A percentile compares a stretch with the other conserved stretches of the same genome.
Evolutionary conservation across 2,797 vertebrate species (phyloP).

Genomic region (Lates japonicus): DNA sequence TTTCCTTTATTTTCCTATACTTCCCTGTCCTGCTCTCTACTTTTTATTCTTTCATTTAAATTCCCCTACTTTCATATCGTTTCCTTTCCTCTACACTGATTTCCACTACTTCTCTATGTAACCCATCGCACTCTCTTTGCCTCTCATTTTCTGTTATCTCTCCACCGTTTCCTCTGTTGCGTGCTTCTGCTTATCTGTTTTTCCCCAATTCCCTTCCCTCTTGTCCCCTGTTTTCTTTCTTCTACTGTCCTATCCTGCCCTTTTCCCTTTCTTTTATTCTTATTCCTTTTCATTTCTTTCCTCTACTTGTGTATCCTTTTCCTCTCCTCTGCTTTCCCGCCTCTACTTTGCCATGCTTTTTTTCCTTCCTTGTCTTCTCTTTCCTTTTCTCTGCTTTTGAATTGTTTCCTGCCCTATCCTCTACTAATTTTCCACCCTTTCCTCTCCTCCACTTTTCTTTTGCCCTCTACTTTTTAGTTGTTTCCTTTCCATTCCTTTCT

Average conservation of each 20-base stretch:
- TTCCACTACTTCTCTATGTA: background rate
- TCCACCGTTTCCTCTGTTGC: constrained; percentile 6
- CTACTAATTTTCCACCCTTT: background rate
- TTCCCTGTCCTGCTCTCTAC: background rate
- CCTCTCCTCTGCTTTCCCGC: too few species aligned
- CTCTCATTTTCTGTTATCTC: constrained; percentile 13
- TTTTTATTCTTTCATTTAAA: background rate
- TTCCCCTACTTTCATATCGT: background rate
- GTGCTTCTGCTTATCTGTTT: background rate
- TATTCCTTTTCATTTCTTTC: background rate
- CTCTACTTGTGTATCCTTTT: background rate
- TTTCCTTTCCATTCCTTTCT: background rate
- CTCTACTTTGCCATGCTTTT: background rate
- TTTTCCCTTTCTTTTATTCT: background rate
- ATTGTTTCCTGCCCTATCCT: background rate
- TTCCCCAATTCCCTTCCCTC: background rate
- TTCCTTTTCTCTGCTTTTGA: background rate
- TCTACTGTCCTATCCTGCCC: background rate
- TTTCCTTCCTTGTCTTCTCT: background rate
- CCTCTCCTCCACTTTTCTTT: too few species aligned
- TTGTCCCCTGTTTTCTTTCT: background rate
- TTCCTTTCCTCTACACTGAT: background rate
- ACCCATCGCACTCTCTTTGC: background rate
- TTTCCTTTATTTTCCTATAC: background rate
- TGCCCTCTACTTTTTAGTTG: background rate